Percentiles rank a stretch among this genome's conserved stretches.
Conservation (phyloP, 2,888 invertebrate genomes). For the Phalera bucephala region DNA sequence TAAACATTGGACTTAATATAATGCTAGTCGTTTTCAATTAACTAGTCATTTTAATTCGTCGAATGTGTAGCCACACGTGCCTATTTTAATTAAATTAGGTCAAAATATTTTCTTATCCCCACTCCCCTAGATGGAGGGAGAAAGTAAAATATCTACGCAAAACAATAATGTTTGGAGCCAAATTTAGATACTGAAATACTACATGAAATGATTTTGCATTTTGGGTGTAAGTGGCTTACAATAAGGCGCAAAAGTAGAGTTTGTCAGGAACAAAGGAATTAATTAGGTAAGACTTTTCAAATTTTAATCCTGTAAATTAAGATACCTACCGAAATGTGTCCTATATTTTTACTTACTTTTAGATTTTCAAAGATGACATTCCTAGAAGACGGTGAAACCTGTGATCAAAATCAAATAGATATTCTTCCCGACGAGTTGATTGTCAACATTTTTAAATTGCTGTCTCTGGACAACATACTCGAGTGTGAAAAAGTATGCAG, state of each 20-base stretch:
- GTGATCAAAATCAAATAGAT: slow-evolving; percentile 32
- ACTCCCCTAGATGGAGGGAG: slow-evolving; percentile 10
- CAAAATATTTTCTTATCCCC: slow-evolving; percentile 4
- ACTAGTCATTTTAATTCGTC: neutral
- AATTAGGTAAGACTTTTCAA: neutral
- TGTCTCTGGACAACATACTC: slow-evolving; percentile 58
- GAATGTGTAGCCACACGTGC: neutral
- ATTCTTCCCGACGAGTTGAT: slow-evolving; percentile 68
- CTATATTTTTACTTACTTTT: no score
- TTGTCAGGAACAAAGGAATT: slow-evolving; percentile 11
- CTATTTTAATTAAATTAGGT: neutral
- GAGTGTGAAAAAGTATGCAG: slow-evolving; percentile 61
- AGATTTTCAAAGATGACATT: slow-evolving; percentile 30
- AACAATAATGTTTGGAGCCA: slow-evolving; percentile 33
- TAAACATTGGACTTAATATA: neutral
- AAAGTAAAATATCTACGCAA: slow-evolving; percentile 24
- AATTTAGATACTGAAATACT: slow-evolving; percentile 39
- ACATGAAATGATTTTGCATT: slow-evolving; percentile 47
- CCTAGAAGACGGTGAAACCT: slow-evolving; percentile 22
- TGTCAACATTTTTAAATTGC: slow-evolving; percentile 59
- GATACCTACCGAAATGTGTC: no score
- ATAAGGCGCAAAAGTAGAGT: slow-evolving; percentile 11
- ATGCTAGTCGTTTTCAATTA: neutral
- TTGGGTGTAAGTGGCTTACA: slow-evolving; percentile 23
- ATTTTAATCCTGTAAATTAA: no score